Percentiles rank a stretch among this genome's conserved stretches.
phyloP scores from a whole-genome alignment of 2,888 invertebrate genomes.

The Empis stercorea region DNA sequence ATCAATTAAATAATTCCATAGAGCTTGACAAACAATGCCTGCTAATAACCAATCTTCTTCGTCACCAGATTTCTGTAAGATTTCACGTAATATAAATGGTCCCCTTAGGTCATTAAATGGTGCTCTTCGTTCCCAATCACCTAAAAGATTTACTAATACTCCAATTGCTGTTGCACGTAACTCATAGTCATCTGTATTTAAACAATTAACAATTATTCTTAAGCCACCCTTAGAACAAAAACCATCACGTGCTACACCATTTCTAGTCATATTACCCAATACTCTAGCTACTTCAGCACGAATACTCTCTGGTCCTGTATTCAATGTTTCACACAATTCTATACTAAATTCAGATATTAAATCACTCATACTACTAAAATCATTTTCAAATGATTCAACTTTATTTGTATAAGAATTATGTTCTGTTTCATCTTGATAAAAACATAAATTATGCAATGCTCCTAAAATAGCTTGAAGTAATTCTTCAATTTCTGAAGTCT shows the following conservation, averaged over 20 bases:
- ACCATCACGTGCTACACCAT: slow-evolving; percentile 47
- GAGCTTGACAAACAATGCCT: slow-evolving; percentile 58
- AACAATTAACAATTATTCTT: slow-evolving; percentile 41
- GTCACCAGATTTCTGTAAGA: slow-evolving; percentile 42
- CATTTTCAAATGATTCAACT: slow-evolving; percentile 14
- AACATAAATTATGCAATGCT: slow-evolving; percentile 75
- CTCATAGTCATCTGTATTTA: slow-evolving; percentile 49
- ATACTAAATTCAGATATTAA: slow-evolving; percentile 24
- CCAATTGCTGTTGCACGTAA: slow-evolving; percentile 67
- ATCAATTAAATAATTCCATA: slow-evolving; percentile 58
- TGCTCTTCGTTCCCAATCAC: slow-evolving; percentile 42
- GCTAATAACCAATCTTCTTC: slow-evolving; percentile 57
- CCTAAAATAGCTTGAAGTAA: slow-evolving; percentile 64
- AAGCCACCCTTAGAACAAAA: slow-evolving; percentile 55
- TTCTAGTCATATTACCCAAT: slow-evolving; percentile 69
- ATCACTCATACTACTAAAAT: slow-evolving; percentile 24
- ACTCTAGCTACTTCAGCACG: slow-evolving; percentile 62
- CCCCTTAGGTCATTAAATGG: slow-evolving; percentile 42
- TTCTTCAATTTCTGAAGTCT: slow-evolving; percentile 49
- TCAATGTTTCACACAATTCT: slow-evolving; percentile 23
- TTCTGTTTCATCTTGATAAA: slow-evolving; percentile 42
- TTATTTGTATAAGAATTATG: slow-evolving; percentile 8
- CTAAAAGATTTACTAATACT: slow-evolving; percentile 67
- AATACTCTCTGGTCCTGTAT: slow-evolving; percentile 26
- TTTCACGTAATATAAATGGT: slow-evolving; percentile 39